Percentiles rank a stretch among this genome's conserved stretches.
These are phyloP conservation scores for Nasua narica DNA, from an alignment of 2,797 vertebrate genomes.

Conservation along the genomic window DNA sequence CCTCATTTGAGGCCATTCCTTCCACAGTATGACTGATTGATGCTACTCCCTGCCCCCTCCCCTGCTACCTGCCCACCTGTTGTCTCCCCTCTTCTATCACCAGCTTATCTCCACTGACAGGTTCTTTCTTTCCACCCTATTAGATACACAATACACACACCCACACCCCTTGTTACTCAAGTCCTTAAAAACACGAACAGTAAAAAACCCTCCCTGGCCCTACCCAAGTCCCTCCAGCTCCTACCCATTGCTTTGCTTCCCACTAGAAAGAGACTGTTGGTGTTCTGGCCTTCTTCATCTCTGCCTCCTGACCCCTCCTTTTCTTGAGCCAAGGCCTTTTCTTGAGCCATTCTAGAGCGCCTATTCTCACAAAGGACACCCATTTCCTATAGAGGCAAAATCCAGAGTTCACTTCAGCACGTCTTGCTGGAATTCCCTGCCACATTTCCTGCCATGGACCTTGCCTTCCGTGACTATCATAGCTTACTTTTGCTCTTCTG, in stretches of 20 bases:
- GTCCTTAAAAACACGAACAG: not conserved
- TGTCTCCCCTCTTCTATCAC: not conserved
- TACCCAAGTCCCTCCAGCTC: not conserved
- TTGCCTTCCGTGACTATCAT: not conserved
- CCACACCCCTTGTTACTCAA: not conserved
- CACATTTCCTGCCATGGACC: not conserved
- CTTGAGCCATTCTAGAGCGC: rapidly evolving
- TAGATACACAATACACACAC: too few relatives aligned
- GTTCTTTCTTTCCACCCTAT: not conserved
- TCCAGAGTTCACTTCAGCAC: not conserved
- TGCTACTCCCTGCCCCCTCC: not conserved
- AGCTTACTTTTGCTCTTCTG: not conserved
- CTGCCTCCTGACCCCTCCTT: not conserved
- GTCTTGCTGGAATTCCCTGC: not conserved
- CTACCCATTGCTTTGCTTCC: not conserved
- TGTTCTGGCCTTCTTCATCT: not conserved
- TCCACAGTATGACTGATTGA: not conserved
- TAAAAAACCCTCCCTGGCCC: not conserved
- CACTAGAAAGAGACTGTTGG: not conserved
- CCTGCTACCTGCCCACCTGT: not conserved
- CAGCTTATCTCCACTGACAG: not conserved
- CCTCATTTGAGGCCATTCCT: not conserved
- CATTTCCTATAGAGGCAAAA: not conserved
- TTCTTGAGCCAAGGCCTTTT: not conserved
- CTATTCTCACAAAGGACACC: not conserved